Percentiles rank a stretch among this genome's conserved stretches.
phyloP scores from a whole-genome alignment of 1,140 invertebrate species.

The Ceratoteleas bidentatus region DNA sequence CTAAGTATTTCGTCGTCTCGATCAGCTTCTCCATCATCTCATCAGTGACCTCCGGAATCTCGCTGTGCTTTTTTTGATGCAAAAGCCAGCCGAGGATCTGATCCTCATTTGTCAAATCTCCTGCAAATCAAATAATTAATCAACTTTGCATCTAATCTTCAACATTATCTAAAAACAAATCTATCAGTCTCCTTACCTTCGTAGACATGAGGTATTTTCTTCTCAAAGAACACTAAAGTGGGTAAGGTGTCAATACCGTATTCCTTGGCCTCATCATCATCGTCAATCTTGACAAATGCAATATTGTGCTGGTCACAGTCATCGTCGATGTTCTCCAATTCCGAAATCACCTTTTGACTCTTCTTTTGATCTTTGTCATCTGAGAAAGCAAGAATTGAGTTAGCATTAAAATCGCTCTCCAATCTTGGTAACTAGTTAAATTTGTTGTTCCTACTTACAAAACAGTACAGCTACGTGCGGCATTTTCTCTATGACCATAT shows the following conservation, averaged over 20 bases:
- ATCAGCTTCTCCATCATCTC: slow-evolving; percentile 97
- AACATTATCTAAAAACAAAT: no score
- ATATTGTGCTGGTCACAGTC: slow-evolving; percentile 96
- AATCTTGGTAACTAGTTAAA: background rate
- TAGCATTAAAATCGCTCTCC: background rate
- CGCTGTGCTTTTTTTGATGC: slow-evolving; percentile 93
- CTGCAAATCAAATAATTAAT: slow-evolving; percentile 70
- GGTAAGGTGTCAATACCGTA: slow-evolving; percentile 92
- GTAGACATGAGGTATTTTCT: slow-evolving; percentile 92
- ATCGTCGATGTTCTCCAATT: slow-evolving; percentile 96
- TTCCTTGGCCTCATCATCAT: slow-evolving; percentile 93
- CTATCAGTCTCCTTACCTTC: slow-evolving; percentile 83
- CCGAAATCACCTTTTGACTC: slow-evolving; percentile 91
- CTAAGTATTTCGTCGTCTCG: slow-evolving; percentile 88
- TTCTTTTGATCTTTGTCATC: slow-evolving; percentile 96
- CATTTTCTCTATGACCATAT: slow-evolving; percentile 94
- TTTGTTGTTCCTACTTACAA: slow-evolving; percentile 83
- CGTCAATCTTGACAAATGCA: slow-evolving; percentile 95
- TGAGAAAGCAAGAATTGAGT: slow-evolving; percentile 73
- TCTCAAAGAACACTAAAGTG: slow-evolving; percentile 93
- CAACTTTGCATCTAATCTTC: background rate
- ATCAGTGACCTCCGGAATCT: slow-evolving; percentile 95
- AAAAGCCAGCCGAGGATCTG: slow-evolving; percentile 93
- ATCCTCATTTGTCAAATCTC: slow-evolving; percentile 95
- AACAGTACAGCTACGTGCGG: slow-evolving; percentile 93